Evolutionary conservation across 2,888 invertebrate species (phyloP).

Genomic region (Creontiades dilutus): DNA sequence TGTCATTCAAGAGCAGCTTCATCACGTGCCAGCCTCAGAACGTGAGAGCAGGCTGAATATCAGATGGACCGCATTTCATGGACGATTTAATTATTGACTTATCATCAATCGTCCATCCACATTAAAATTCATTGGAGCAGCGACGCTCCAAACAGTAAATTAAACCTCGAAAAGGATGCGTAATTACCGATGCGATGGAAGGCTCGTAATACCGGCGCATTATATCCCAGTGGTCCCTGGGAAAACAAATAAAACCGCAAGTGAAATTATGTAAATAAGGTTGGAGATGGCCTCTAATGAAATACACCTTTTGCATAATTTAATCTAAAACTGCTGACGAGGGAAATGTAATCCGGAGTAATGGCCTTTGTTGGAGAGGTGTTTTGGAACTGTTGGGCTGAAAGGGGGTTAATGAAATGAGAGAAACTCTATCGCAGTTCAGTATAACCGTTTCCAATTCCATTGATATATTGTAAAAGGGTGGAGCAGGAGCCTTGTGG

Average conservation of each 20-base stretch:
- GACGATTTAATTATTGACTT: not conserved
- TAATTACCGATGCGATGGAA: slow-evolving; percentile 25
- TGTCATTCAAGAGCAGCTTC: too few species aligned
- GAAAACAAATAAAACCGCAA: slow-evolving; percentile 59
- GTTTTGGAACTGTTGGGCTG: slow-evolving; percentile 29
- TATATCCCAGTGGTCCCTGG: slow-evolving; percentile 35
- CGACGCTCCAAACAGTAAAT: slow-evolving; percentile 8
- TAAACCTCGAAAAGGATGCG: slow-evolving; percentile 22
- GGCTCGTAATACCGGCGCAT: slow-evolving; percentile 40
- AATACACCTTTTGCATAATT: slow-evolving; percentile 64
- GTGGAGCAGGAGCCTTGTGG: slow-evolving; percentile 18
- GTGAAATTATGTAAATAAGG: slow-evolving; percentile 57
- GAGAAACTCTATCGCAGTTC: slow-evolving; percentile 45
- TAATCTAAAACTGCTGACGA: slow-evolving; percentile 62
- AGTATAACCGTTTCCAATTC: slow-evolving; percentile 46
- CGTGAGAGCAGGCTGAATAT: too few species aligned
- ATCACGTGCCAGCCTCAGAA: too few species aligned
- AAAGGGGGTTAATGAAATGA: slow-evolving; percentile 52
- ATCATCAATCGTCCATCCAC: not conserved
- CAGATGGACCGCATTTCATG: not conserved
- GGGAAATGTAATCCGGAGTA: slow-evolving; percentile 57
- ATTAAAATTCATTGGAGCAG: not conserved
- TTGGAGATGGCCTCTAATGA: slow-evolving; percentile 47
- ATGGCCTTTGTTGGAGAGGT: slow-evolving; percentile 51
- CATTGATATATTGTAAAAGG: slow-evolving; percentile 49